Evolutionary conservation across 2,113 vertebrate species (phyloP).

Genomic region (Oxyruncus cristatus): DNA sequence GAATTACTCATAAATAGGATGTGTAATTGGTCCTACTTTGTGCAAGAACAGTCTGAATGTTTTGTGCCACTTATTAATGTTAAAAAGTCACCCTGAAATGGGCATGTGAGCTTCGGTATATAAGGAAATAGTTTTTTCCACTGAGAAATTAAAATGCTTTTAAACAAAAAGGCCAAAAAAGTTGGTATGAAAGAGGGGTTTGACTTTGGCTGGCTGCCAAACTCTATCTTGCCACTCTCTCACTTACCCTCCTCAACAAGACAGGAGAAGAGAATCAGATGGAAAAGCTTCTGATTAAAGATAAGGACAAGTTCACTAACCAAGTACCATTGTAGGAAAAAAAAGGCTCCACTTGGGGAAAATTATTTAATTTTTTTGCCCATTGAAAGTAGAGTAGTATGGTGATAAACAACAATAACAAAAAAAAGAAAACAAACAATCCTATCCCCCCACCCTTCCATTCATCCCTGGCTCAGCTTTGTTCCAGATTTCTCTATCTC

Average conservation of each 20-base stretch:
- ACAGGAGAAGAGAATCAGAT: neutral
- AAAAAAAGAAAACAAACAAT: fast-evolving
- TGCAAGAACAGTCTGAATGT: neutral
- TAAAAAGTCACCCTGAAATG: neutral
- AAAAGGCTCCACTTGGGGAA: fast-evolving
- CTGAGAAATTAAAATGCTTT: neutral
- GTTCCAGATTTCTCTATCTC: fast-evolving
- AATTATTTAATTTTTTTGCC: neutral
- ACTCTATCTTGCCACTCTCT: neutral
- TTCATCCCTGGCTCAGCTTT: neutral
- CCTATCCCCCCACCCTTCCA: fast-evolving
- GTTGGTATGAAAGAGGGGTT: neutral
- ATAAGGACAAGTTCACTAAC: neutral
- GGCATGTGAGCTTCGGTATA: neutral
- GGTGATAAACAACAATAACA: neutral
- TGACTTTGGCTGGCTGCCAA: neutral
- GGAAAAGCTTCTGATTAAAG: neutral
- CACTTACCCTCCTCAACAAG: neutral
- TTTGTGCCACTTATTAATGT: neutral
- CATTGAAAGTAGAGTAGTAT: neutral
- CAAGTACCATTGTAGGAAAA: neutral
- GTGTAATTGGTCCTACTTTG: neutral
- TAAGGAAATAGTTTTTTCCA: neutral
- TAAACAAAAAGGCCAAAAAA: neutral
- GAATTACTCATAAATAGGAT: neutral